Percentiles rank a stretch among this genome's conserved stretches.
These are phyloP conservation scores for Danionella dracula DNA, from an alignment of 2,797 vertebrate species.

Conservation along the genomic window DNA sequence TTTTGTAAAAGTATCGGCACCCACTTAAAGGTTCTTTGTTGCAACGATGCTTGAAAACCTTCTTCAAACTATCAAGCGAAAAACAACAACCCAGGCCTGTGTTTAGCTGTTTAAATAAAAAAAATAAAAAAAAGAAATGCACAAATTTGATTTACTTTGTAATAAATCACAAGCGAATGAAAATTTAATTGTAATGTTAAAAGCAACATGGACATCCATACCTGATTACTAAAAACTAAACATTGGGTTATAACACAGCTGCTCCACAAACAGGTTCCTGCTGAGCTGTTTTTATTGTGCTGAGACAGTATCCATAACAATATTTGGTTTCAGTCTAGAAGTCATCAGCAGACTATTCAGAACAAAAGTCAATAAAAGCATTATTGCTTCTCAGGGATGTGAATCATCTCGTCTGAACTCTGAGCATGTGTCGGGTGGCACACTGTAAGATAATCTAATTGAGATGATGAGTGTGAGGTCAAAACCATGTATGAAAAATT, in stretches of 20 bases:
- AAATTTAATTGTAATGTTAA: too few species aligned
- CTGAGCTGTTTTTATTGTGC: constrained; percentile 24
- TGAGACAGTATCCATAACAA: constrained; percentile 28
- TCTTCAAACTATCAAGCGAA: too few species aligned
- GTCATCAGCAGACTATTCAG: constrained; percentile 31
- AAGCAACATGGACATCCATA: too few species aligned
- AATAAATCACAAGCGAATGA: too few species aligned
- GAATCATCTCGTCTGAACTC: constrained; percentile 4
- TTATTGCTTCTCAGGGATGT: constrained; percentile 21
- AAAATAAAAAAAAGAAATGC: too few species aligned
- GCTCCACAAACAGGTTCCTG: not conserved
- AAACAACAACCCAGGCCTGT: too few species aligned
- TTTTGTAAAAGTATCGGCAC: too few species aligned
- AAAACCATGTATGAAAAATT: constrained; percentile 29
- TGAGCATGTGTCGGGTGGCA: not conserved
- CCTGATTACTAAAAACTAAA: not conserved
- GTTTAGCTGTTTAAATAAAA: too few species aligned
- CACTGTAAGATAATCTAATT: constrained; percentile 27
- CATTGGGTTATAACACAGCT: not conserved
- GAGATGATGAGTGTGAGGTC: constrained; percentile 33
- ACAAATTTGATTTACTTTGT: too few species aligned
- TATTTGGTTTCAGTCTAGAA: constrained; percentile 35
- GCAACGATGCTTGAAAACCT: too few species aligned
- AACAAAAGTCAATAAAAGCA: constrained; percentile 36
- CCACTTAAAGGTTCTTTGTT: too few species aligned